Conservation (phyloP, 2,797 vertebrate species). For the Lophotriccus pileatus region DNA sequence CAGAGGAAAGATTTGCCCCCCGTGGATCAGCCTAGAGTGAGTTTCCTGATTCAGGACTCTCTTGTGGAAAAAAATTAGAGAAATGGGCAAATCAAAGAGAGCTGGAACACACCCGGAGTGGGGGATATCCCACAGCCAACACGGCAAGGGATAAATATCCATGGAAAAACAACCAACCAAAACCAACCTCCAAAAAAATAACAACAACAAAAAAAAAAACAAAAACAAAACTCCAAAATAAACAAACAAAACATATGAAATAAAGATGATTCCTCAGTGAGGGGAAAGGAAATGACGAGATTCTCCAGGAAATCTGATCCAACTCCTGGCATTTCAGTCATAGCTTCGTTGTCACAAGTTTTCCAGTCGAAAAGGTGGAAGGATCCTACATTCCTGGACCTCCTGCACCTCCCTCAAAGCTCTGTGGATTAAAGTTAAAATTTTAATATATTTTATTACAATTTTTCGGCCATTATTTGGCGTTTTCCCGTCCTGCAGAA, state of each 20-base stretch:
- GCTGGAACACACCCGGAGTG: background rate
- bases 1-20: background rate
- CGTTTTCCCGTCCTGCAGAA: background rate
- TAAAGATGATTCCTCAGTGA: fast-evolving
- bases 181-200: background rate
- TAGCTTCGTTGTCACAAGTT: background rate
- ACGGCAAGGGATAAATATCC: background rate
- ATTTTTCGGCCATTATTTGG: background rate
- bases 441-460: too few species aligned
- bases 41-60: background rate
- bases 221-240: background rate
- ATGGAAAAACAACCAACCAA: fast-evolving
- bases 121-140: background rate
- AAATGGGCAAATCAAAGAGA: background rate
- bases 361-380: background rate
- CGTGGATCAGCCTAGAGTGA: background rate
- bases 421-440: background rate
- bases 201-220: background rate
- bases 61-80: background rate
- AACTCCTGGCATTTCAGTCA: background rate
- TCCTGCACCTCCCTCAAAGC: background rate
- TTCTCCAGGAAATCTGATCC: background rate
- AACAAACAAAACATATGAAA: background rate
- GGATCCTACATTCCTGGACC: background rate
- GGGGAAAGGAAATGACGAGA: background rate